phyloP scores from a whole-genome alignment of 2,888 invertebrate species.

The Tigriopus californicus region DNA sequence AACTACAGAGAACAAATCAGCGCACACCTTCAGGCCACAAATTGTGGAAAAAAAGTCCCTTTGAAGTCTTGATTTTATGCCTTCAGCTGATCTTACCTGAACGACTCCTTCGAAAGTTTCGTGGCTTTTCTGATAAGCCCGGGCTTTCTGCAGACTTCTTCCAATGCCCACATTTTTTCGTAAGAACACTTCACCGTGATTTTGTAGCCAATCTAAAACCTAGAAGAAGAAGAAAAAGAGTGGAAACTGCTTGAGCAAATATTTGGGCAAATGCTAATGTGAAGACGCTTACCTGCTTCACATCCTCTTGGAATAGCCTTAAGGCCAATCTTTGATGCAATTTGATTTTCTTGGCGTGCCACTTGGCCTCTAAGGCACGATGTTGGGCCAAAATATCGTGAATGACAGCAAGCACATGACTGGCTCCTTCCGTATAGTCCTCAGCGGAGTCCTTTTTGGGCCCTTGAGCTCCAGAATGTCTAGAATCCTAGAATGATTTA shows the following conservation, averaged over 20 bases:
- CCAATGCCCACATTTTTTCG: constrained; percentile 94
- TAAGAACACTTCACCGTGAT: constrained; percentile 91
- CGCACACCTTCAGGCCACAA: too few relatives aligned
- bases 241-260: too few relatives aligned
- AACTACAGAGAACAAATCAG: too few relatives aligned
- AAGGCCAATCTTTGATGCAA: constrained; percentile 82
- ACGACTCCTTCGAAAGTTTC: constrained; percentile 97
- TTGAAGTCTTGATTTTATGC: too few relatives aligned
- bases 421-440: constrained; percentile 86
- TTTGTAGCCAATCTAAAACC: constrained; percentile 87
- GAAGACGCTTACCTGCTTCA: constrained; percentile 32
- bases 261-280: too few relatives aligned
- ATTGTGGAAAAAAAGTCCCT: too few relatives aligned
- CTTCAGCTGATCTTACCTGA: constrained; percentile 41
- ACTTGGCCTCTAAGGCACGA: constrained; percentile 73
- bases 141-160: constrained; percentile 77
- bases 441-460: constrained; percentile 51
- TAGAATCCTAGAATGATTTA: not conserved
- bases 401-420: constrained; percentile 85
- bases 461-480: too few relatives aligned
- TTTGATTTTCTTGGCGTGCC: constrained; percentile 86
- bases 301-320: constrained; percentile 57
- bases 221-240: constrained; percentile 27
- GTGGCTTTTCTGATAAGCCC: constrained; percentile 91
- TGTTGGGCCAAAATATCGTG: constrained; percentile 93